These are phyloP conservation scores for Neosilurus mollespiculum DNA, from an alignment of 2,797 vertebrate genomes.

Conservation along the genomic window DNA sequence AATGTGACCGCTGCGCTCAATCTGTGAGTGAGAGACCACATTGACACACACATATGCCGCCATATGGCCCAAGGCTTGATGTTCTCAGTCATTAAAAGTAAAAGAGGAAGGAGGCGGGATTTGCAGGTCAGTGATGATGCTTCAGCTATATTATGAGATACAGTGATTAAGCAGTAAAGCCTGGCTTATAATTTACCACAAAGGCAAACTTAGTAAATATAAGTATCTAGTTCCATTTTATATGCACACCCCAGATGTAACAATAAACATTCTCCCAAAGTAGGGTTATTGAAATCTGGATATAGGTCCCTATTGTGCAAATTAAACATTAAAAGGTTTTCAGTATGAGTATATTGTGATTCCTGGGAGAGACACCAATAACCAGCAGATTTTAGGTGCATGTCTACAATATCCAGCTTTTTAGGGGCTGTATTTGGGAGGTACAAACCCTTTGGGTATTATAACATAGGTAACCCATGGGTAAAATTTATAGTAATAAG, in stretches of 20 bases:
- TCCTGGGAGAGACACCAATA: not conserved
- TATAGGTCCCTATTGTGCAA: not conserved
- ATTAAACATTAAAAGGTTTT: not conserved
- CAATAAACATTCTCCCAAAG: not conserved
- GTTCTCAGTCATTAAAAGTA: slow-evolving; percentile 43
- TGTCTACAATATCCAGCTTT: not conserved
- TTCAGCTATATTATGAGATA: not conserved
- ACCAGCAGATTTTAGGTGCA: not conserved
- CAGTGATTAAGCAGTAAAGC: not conserved
- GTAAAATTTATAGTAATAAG: not conserved
- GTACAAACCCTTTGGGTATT: not conserved
- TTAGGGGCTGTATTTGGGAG: not conserved
- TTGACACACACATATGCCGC: slow-evolving; percentile 53
- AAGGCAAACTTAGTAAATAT: not conserved
- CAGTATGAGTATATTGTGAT: not conserved
- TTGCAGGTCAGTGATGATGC: not conserved
- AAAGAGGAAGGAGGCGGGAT: not conserved
- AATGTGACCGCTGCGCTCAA: slow-evolving; percentile 58
- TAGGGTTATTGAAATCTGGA: not conserved
- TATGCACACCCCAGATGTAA: not conserved
- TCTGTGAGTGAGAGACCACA: slow-evolving; percentile 52
- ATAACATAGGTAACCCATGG: too few species aligned
- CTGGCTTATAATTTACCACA: not conserved
- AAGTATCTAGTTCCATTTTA: not conserved
- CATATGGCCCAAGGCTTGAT: slow-evolving; percentile 46